These are phyloP conservation scores for Agonopterix subpropinquella DNA, from an alignment of 2,888 invertebrate genomes.

Conservation along the genomic window DNA sequence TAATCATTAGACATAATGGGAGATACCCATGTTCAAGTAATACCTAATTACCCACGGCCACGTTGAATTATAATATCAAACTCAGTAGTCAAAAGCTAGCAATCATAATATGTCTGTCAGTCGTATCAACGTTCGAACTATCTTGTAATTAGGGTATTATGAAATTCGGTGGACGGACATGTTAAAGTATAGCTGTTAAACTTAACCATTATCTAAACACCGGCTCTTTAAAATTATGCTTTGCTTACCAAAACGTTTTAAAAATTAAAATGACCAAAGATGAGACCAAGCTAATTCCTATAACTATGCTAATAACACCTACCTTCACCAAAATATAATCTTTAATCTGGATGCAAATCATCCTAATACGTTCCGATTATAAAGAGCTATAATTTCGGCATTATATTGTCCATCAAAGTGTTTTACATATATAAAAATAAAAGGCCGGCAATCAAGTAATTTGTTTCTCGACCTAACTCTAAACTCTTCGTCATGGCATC, in stretches of 20 bases:
- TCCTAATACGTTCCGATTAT: conserved; percentile 73
- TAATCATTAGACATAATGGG: no score
- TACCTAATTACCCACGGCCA: no score
- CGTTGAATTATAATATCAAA: no score
- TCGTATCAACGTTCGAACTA: no score
- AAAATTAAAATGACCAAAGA: conserved; percentile 66
- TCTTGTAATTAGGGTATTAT: no score
- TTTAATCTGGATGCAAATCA: conserved; percentile 75
- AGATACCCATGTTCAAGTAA: no score
- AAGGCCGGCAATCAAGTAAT: conserved; percentile 68
- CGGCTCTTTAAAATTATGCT: conserved; percentile 49
- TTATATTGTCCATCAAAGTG: conserved; percentile 74
- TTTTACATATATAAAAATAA: conserved; percentile 73
- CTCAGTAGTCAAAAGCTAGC: no score
- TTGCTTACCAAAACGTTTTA: conserved; percentile 54
- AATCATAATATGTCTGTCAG: no score
- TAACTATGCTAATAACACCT: conserved; percentile 73
- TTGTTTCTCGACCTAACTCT: conserved; percentile 70
- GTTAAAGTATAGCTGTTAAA: conserved; percentile 22
- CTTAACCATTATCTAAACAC: conserved; percentile 42
- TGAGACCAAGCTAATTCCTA: conserved; percentile 66
- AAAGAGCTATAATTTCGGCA: conserved; percentile 71
- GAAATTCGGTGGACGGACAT: no score
- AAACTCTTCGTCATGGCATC: conserved; percentile 60
- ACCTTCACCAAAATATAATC: conserved; percentile 71